phyloP scores from a whole-genome alignment of 2,797 vertebrate species.

The Diplodus sargus region DNA sequence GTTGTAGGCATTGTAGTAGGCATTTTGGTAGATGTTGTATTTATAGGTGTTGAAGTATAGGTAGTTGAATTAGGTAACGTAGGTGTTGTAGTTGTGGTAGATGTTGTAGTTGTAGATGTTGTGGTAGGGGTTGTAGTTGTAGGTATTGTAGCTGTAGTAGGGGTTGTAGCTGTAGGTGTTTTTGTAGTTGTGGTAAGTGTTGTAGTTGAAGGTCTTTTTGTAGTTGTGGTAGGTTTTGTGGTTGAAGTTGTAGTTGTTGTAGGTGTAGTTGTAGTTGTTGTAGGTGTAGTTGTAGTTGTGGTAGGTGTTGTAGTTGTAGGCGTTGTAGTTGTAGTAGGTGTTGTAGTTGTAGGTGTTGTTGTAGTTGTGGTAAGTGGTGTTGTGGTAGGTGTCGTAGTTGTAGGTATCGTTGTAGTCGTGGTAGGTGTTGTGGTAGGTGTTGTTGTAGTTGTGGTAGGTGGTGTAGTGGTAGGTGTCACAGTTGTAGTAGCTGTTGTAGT shows the following conservation, averaged over 20 bases:
- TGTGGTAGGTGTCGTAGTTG: too few species aligned
- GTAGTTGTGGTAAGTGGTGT: not conserved
- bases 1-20: not conserved
- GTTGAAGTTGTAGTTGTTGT: not conserved
- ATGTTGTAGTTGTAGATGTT: not conserved
- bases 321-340: not conserved
- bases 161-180: not conserved
- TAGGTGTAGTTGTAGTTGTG: fast-evolving
- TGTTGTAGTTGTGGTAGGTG: not conserved
- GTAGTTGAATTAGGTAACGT: not conserved
- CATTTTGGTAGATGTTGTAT: not conserved
- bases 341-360: fast-evolving
- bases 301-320: too few species aligned
- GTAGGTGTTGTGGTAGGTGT: not conserved
- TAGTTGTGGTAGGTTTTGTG: not conserved
- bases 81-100: not conserved
- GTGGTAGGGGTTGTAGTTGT: not conserved
- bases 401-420: too few species aligned
- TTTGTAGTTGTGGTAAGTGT: not conserved
- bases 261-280: not conserved
- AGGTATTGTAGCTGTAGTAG: not conserved
- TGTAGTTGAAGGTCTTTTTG: fast-evolving
- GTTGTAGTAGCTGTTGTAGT: not conserved
- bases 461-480: not conserved
- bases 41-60: fast-evolving